phyloP scores from a whole-genome alignment of 2,888 invertebrate genomes.

The Helobdella robusta region DNA sequence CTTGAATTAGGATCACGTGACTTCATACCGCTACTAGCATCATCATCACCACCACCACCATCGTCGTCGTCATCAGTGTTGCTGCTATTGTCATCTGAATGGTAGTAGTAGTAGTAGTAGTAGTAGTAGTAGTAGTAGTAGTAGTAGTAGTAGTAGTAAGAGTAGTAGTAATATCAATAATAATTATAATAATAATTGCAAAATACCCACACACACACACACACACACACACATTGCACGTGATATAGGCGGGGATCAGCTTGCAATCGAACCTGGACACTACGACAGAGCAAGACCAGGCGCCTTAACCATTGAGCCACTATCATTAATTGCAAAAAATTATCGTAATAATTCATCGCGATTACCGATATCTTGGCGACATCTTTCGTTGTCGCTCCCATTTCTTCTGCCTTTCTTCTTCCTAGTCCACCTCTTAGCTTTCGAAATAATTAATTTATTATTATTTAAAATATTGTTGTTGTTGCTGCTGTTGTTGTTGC shows the following conservation, averaged over 20 bases:
- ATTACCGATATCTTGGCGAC: not conserved
- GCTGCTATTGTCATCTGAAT: not conserved
- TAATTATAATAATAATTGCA: no score
- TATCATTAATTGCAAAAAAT: no score
- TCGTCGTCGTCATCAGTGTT: not conserved
- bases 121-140: conserved; percentile 3
- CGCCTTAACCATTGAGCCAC: no score
- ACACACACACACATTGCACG: not conserved
- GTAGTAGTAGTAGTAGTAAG: conserved; percentile 3
- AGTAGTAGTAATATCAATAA: no score
- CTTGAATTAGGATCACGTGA: not conserved
- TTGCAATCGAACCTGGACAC: no score
- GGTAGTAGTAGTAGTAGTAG: not conserved
- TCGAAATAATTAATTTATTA: not conserved
- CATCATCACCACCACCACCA: not conserved
- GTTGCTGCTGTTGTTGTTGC: not conserved
- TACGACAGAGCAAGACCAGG: no score
- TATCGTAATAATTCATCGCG: no score
- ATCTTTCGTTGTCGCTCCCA: no score
- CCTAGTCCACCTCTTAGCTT: not conserved
- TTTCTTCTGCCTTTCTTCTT: not conserved
- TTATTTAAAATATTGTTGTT: not conserved
- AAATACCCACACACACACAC: no score
- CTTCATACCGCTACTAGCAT: not conserved
- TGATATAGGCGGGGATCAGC: no score